Evolutionary conservation across 2,113 vertebrate genomes (phyloP).

Genomic region (human): DNA sequence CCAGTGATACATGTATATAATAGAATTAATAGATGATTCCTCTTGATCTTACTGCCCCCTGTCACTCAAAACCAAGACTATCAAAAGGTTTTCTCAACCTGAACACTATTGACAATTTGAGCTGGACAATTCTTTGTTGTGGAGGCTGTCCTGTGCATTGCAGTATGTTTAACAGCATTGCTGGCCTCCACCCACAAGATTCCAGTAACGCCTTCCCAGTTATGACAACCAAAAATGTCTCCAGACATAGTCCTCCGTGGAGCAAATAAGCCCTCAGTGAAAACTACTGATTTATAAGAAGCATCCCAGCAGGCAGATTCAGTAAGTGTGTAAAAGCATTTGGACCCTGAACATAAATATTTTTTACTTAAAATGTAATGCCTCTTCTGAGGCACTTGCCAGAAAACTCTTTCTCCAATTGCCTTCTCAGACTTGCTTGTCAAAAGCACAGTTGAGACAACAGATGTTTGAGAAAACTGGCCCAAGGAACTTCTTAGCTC

Average conservation of each 20-base stretch:
- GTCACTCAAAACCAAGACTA: not conserved
- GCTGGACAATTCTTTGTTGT: not conserved
- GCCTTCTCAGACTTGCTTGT: not conserved
- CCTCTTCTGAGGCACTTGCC: not conserved
- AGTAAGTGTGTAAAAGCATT: not conserved
- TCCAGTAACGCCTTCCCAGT: not conserved
- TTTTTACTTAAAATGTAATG: not conserved
- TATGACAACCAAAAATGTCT: not conserved
- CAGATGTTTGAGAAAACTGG: not conserved
- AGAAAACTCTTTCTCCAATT: not conserved
- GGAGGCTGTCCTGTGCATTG: not conserved
- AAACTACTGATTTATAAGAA: not conserved
- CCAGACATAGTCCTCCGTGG: not conserved
- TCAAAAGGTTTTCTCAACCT: not conserved
- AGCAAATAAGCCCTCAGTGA: not conserved
- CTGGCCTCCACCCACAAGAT: not conserved
- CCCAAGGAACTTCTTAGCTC: not conserved
- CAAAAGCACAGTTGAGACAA: not conserved
- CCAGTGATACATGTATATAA: not conserved
- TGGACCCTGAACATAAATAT: not conserved
- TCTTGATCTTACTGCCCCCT: not conserved
- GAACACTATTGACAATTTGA: not conserved
- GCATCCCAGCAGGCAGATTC: not conserved
- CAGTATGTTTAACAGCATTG: not conserved
- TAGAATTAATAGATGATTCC: not conserved